Conservation (phyloP, 2,797 vertebrate genomes). For the Clarias laeviceps region DNA sequence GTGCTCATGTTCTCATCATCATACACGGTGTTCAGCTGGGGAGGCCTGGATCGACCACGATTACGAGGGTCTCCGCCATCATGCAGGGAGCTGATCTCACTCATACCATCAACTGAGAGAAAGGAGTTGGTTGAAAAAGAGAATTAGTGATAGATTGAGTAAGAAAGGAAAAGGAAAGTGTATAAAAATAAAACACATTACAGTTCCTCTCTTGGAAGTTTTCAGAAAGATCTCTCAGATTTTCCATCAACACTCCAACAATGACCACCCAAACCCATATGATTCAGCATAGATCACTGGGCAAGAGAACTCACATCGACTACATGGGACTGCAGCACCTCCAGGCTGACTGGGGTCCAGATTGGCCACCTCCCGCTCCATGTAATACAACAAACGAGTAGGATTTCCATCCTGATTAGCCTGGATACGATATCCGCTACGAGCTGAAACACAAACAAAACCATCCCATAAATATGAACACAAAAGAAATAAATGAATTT, state of each 20-base stretch:
- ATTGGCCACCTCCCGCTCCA: slow-evolving; percentile 89
- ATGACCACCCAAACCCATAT: neutral
- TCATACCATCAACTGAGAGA: slow-evolving; percentile 78
- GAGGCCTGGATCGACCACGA: slow-evolving; percentile 74
- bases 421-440: slow-evolving; percentile 89
- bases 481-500: neutral
- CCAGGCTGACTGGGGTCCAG: slow-evolving; percentile 82
- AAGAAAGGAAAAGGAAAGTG: neutral
- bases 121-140: slow-evolving; percentile 34
- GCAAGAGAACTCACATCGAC: slow-evolving; percentile 75
- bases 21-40: slow-evolving; percentile 69
- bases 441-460: slow-evolving; percentile 64
- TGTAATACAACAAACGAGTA: slow-evolving; percentile 88
- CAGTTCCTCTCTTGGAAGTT: neutral
- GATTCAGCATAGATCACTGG: neutral
- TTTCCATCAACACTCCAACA: neutral
- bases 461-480: neutral
- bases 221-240: neutral
- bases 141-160: neutral
- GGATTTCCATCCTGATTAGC: slow-evolving; percentile 88
- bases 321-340: slow-evolving; percentile 69
- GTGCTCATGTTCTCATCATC: slow-evolving; percentile 82
- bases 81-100: slow-evolving; percentile 86
- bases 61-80: slow-evolving; percentile 73
- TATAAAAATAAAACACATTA: neutral